Evolutionary conservation across 2,888 invertebrate genomes (phyloP).

Genomic region (Melipona bicolor): DNA sequence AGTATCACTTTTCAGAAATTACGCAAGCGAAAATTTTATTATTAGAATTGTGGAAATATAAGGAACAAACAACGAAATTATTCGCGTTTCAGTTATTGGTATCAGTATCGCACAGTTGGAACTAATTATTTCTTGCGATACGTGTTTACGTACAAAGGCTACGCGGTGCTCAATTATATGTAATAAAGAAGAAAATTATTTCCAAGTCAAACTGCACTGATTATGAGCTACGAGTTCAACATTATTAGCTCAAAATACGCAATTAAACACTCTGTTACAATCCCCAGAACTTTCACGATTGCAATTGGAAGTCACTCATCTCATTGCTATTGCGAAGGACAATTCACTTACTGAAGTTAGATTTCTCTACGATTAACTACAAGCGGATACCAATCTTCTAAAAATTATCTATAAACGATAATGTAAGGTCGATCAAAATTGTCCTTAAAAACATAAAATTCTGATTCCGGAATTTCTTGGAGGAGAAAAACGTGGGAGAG

Average conservation of each 20-base stretch:
- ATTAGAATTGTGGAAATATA: background rate
- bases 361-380: constrained; percentile 6
- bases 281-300: constrained; percentile 11
- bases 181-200: background rate
- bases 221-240: background rate
- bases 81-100: no score
- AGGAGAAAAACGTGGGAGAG: background rate
- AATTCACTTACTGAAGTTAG: constrained; percentile 33
- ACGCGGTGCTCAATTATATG: background rate
- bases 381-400: background rate
- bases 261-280: constrained; percentile 10
- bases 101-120: background rate
- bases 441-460: background rate
- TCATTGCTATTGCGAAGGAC: constrained; percentile 29
- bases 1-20: constrained; percentile 52
- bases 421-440: background rate
- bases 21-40: constrained; percentile 41
- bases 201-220: background rate
- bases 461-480: background rate
- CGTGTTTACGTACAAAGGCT: constrained; percentile 11
- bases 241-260: background rate
- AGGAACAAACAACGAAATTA: constrained; percentile 3
- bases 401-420: background rate
- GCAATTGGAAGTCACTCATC: constrained; percentile 42
- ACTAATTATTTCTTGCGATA: constrained; percentile 21